phyloP scores from a whole-genome alignment of 2,888 invertebrate species.

The Plebejus anna region DNA sequence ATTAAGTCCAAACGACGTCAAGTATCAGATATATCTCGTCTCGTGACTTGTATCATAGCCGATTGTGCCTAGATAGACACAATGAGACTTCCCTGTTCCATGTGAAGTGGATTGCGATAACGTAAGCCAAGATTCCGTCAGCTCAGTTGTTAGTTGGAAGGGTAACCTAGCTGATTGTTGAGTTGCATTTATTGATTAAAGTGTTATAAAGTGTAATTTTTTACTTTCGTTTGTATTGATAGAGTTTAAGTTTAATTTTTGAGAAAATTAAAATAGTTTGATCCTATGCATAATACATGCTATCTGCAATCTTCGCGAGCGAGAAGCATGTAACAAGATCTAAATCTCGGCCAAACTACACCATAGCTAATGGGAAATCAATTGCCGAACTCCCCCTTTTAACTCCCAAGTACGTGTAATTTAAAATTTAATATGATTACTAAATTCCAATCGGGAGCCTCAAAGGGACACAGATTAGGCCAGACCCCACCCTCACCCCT shows the following conservation, averaged over 20 bases:
- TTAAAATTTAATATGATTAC: slow-evolving; percentile 46
- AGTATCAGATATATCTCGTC: background rate
- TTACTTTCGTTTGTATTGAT: no score
- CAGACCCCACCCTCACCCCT: slow-evolving; percentile 53
- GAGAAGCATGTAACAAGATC: slow-evolving; percentile 13
- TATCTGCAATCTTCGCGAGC: background rate
- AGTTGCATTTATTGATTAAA: background rate
- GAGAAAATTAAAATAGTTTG: background rate
- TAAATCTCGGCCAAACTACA: slow-evolving; percentile 27
- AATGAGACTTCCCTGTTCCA: background rate
- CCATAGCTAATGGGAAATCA: slow-evolving; percentile 71
- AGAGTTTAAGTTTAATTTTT: background rate
- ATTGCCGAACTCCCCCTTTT: slow-evolving; percentile 79
- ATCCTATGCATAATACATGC: background rate
- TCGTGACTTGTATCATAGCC: background rate
- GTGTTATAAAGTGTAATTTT: no score
- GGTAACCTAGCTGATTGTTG: background rate
- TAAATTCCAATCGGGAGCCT: slow-evolving; percentile 45
- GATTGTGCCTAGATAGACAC: slow-evolving; percentile 46
- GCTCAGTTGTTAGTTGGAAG: background rate
- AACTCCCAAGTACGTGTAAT: slow-evolving; percentile 74
- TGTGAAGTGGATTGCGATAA: slow-evolving; percentile 53
- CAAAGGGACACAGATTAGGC: slow-evolving; percentile 78
- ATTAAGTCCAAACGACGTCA: no score
- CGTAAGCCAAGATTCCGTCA: background rate